Base-by-base conservation (phyloP, 2,797 vertebrate species). In the Tachyglossus aculeatus region DNA sequence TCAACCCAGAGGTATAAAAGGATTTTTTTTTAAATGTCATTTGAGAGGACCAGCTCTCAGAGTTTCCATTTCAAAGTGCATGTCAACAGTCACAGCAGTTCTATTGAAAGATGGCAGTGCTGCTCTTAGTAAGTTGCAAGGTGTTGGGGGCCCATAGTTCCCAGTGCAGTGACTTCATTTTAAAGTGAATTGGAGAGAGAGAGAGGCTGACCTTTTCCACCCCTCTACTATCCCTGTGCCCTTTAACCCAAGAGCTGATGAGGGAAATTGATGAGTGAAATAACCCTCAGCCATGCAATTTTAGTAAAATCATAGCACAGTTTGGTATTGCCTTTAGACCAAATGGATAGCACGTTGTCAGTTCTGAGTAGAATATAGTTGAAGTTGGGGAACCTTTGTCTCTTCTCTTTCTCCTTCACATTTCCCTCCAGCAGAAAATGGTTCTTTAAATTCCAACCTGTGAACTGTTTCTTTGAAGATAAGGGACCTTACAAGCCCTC, bases 401-500 rank as follows among this genome's bases (percentile, higher is more conserved):
- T 31, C 21, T 21, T 16, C 15, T 16, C 24, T 11, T 18, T 47
- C 43, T n/a, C 24, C 13, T 27, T 32, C 7, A 44, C 43, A 6
- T n/a, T 3, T 40, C 21, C 60, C 41, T 8, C 31, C 7, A 25
- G 39, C n/a, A 14, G 64, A 58, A 84, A 80, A 53, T 51, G 41
- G 0, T 8, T 31, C 70, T 55, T 69, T 77, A 67, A 70, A 79
- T 81, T 51, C 58, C 24, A 74, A 67, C 70, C 85, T 69, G 65
- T 4, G 25, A 67, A 44, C 80, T 63, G 64, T 69, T 65, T 82
- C 87, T 88, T 77, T 72, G 15, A 62, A 77, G 77, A 71, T 44
- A 19, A 27, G 64, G 34, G 72, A 52, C 67, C 43, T 0, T 78
- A 80, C 83, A 74, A 19, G 14, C 41, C 33, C 63, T 72, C 67